Evolutionary conservation across 1,140 invertebrate genomes (phyloP).

Genomic region (Andrena cerasifolii): DNA sequence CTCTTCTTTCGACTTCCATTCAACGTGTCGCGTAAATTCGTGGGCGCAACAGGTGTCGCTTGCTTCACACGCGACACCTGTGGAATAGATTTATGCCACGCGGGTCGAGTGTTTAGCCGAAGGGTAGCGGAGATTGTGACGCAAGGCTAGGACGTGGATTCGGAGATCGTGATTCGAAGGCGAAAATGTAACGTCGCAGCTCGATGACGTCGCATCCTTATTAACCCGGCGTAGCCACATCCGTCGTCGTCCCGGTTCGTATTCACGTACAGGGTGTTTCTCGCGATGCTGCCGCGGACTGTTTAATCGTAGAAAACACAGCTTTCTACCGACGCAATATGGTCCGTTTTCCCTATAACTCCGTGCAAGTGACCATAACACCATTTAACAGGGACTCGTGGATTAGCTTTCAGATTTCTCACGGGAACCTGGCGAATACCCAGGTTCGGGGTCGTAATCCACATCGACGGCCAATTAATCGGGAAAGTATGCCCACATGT

Average conservation of each 20-base stretch:
- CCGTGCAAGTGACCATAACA: too few species aligned
- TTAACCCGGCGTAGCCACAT: constrained; percentile 58
- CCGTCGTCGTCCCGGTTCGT: constrained; percentile 40
- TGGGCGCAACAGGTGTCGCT: constrained; percentile 21
- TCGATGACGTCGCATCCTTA: constrained; percentile 68
- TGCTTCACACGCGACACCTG: neutral
- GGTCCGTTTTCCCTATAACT: too few species aligned
- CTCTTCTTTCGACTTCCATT: neutral
- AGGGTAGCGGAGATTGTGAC: too few species aligned
- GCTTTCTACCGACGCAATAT: too few species aligned
- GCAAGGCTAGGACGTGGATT: too few species aligned
- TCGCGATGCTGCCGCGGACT: constrained; percentile 27
- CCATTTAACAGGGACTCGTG: too few species aligned
- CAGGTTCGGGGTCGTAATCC: neutral
- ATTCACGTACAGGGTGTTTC: constrained; percentile 43
- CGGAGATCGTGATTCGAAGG: constrained; percentile 56
- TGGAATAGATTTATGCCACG: too few species aligned
- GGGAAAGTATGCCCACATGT: constrained; percentile 63
- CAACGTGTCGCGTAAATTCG: neutral
- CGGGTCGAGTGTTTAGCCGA: too few species aligned
- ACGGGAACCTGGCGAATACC: constrained; percentile 6
- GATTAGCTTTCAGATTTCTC: too few species aligned
- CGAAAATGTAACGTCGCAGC: constrained; percentile 59
- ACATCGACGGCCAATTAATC: constrained; percentile 38
- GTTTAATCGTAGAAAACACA: neutral